A percentile compares a stretch with the other conserved stretches of the same genome.
These are phyloP conservation scores for Cranoglanis bouderius DNA, from an alignment of 2,113 vertebrate species.

Conservation along the genomic window DNA sequence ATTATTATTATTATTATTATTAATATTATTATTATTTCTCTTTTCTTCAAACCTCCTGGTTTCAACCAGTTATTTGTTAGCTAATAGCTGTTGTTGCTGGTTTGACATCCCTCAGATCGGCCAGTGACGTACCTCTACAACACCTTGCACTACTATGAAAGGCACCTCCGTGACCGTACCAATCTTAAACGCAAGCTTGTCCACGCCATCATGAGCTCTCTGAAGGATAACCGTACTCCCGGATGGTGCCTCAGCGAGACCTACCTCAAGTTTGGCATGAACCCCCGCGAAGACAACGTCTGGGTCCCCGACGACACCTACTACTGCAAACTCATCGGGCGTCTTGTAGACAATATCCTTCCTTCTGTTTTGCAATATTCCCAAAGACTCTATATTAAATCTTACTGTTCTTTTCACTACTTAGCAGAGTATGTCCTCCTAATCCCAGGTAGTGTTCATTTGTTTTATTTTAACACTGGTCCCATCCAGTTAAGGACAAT, in stretches of 20 bases:
- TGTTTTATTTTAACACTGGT: background rate
- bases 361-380: background rate
- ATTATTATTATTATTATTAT: background rate
- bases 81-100: background rate
- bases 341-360: slow-evolving; percentile 99
- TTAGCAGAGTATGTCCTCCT: background rate
- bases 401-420: background rate
- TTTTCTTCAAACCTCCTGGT: background rate
- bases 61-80: background rate
- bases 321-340: slow-evolving; percentile 96
- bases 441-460: background rate
- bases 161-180: slow-evolving; percentile 87
- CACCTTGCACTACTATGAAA: slow-evolving; percentile 96
- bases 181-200: slow-evolving; percentile 96
- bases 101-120: slow-evolving; percentile 78
- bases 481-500: background rate
- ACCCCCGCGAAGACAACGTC: slow-evolving; percentile 88
- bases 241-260: slow-evolving; percentile 98
- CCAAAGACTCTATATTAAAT: background rate
- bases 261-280: slow-evolving; percentile 94
- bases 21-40: background rate
- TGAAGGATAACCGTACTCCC: slow-evolving; percentile 93
- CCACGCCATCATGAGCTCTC: slow-evolving; percentile 94
- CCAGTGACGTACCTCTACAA: slow-evolving; percentile 98
- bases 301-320: slow-evolving; percentile 98